phyloP scores from a whole-genome alignment of 2,888 invertebrate species.

The Molanna angustata region DNA sequence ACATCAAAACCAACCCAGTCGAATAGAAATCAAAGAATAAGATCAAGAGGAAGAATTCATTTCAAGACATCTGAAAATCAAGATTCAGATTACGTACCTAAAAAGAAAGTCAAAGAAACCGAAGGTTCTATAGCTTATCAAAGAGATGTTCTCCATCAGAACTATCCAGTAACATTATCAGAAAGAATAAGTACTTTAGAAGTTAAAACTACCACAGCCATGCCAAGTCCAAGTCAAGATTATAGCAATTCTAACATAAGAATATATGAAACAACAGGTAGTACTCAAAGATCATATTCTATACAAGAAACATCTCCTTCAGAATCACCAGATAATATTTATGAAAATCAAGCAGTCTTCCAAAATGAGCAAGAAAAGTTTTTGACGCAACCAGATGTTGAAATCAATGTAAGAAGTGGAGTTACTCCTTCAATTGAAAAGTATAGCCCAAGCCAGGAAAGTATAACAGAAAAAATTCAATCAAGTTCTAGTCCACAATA shows the following conservation, averaged over 20 bases:
- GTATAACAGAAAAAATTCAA: constrained; percentile 12
- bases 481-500: constrained; percentile 18
- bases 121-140: constrained; percentile 58
- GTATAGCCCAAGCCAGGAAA: constrained; percentile 10
- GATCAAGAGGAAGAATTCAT: constrained; percentile 54
- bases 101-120: constrained; percentile 36
- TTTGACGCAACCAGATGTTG: constrained; percentile 29
- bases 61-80: constrained; percentile 49
- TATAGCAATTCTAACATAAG: constrained; percentile 25
- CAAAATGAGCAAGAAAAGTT: constrained; percentile 29
- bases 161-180: constrained; percentile 59
- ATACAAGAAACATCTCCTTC: constrained; percentile 30
- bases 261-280: constrained; percentile 28
- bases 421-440: constrained; percentile 11
- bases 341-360: constrained; percentile 30
- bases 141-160: constrained; percentile 61
- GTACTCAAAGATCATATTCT: constrained; percentile 28
- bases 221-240: constrained; percentile 37
- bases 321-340: constrained; percentile 20
- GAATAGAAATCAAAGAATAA: constrained; percentile 37
- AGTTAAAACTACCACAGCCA: constrained; percentile 35
- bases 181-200: constrained; percentile 47
- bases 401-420: constrained; percentile 23
- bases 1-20: constrained; percentile 23
- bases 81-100: constrained; percentile 38